phyloP scores from a whole-genome alignment of 2,888 invertebrate genomes.

The Diploptera punctata region DNA sequence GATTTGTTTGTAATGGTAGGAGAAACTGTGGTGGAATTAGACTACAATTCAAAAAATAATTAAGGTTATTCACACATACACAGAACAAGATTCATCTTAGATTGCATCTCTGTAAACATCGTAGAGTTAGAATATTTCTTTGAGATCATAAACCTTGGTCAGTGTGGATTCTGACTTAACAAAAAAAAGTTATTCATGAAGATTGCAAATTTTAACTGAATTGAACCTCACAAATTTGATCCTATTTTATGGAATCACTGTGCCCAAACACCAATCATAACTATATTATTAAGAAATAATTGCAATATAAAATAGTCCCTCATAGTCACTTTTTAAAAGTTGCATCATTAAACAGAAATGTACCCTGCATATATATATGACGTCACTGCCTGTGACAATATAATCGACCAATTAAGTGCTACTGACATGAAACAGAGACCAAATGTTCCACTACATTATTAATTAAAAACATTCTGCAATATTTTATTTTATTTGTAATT shows the following conservation, averaged over 20 bases:
- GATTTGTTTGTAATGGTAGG: too few relatives aligned
- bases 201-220: too few relatives aligned
- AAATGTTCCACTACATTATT: background rate
- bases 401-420: slow-evolving; percentile 1
- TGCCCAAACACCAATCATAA: slow-evolving; percentile 15
- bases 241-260: background rate
- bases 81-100: too few relatives aligned
- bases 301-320: slow-evolving; percentile 12
- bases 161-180: too few relatives aligned
- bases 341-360: background rate
- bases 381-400: background rate
- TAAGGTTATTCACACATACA: too few relatives aligned
- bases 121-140: too few relatives aligned
- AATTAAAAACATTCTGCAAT: background rate
- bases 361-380: slow-evolving; percentile 16
- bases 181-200: too few relatives aligned
- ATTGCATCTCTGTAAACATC: too few relatives aligned
- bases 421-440: slow-evolving; percentile 2
- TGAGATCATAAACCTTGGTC: too few relatives aligned
- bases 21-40: too few relatives aligned
- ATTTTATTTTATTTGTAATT: background rate
- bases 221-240: too few relatives aligned
- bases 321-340: background rate
- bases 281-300: background rate
- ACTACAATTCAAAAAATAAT: too few relatives aligned